Evolutionary conservation across 2,113 vertebrate species (phyloP), one percentile per base, ranked within the genome.

Genomic region (Myotis davidii): DNA sequence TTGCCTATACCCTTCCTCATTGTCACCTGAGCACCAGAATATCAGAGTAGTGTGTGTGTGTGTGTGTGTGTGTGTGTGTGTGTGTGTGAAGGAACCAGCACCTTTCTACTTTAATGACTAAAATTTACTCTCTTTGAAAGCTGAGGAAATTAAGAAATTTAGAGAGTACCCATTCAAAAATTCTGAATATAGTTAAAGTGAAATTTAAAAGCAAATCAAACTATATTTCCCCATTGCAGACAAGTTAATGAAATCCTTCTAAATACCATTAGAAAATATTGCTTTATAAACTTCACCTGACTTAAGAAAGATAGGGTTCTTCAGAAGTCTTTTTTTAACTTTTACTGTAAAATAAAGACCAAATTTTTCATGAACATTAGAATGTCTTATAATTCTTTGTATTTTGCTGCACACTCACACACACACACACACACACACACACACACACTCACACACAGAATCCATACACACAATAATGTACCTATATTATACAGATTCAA

Each of bases 41-140:
- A 34, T 79, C 56, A 76, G 73, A 81, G 29, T n/a, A 52, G 2
- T 52, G 37, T 76, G 59, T 14, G 70, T 59, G n/a, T 65, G n/a
- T 76, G 61, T 12, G 70, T 61, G n/a, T 92, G 18, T 59, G 2
- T 14, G 13, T 65, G 77, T 76, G 61, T 16, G 70, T 54, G 32
- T 92, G 25, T 52, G 2, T 12, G 59, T 64, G n/a, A 84, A 23
- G 12, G 10, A 76, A 74, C 77, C n/a, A 87, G 56, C 25, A 77
- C 29, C 0, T 92, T 74, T 84, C 73, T 5, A 2, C 10, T 85
- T 89, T 81, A 78, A 85, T 78, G 37, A 88, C 11, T 74, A 1
- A 92, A 88, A 85, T 6, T 67, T 81, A 56, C 77, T 93, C 61
- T 93, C n/a, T 95, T 91, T 96, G 64, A 89, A 96, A 90, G 84